phyloP scores from a whole-genome alignment of 2,113 vertebrate genomes.

The Mesembrinibis cayennensis region DNA sequence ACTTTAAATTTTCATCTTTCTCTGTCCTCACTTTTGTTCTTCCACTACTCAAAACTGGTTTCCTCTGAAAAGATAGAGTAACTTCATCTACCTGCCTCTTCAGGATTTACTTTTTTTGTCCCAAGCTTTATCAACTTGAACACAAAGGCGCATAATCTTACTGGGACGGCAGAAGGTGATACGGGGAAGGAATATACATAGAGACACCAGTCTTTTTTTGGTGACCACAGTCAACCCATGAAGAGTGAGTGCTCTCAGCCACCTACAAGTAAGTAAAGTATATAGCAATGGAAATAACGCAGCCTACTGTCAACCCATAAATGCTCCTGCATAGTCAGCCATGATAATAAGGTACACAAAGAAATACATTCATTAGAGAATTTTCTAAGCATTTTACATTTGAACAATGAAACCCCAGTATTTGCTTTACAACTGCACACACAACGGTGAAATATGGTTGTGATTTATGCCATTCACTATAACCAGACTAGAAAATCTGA shows the following conservation, averaged over 20 bases:
- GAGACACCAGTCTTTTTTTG: not conserved
- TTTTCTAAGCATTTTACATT: not conserved
- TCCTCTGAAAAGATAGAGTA: not conserved
- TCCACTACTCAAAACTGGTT: not conserved
- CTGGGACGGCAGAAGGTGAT: not conserved
- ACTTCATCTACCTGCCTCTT: not conserved
- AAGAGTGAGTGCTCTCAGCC: conserved; percentile 1
- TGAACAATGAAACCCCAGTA: not conserved
- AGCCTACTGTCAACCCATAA: not conserved
- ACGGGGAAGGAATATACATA: not conserved
- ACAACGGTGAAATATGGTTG: not conserved
- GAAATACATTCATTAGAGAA: not conserved
- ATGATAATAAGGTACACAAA: not conserved
- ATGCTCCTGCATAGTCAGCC: not conserved
- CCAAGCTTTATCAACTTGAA: not conserved
- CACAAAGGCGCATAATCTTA: not conserved
- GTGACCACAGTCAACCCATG: not conserved
- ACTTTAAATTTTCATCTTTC: not conserved
- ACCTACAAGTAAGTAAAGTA: not conserved
- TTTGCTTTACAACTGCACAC: not conserved
- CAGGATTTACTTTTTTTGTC: not conserved
- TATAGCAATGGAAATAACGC: not conserved
- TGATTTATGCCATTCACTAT: not conserved
- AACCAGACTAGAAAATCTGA: not conserved
- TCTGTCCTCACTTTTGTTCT: not conserved